phyloP scores from a whole-genome alignment of 2,797 vertebrate species.

The Takifugu ocellatus region DNA sequence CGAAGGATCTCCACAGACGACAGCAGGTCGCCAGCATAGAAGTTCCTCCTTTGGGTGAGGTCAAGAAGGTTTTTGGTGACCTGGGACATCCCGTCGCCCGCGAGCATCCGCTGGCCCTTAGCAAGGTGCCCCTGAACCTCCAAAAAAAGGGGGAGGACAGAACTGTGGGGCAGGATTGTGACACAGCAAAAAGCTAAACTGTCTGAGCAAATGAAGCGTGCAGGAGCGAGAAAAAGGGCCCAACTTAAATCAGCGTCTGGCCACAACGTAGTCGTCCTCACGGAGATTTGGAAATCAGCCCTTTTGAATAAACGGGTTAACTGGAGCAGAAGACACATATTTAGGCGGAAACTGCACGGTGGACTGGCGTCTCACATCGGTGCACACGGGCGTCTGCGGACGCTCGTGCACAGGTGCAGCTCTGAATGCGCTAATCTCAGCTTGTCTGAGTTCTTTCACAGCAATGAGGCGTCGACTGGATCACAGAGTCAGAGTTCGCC shows the following conservation, averaged over 20 bases:
- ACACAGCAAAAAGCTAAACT: conserved; percentile 42
- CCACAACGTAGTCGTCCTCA: conserved; percentile 49
- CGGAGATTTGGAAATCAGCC: conserved; percentile 66
- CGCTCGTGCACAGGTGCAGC: conserved; percentile 57
- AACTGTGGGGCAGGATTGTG: conserved; percentile 68
- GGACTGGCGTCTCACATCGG: conserved; percentile 64
- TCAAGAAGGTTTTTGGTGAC: conserved; percentile 96
- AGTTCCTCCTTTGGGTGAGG: conserved; percentile 96
- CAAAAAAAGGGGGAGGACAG: conserved; percentile 66
- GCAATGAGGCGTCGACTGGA: conserved; percentile 30
- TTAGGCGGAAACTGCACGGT: conserved; percentile 55
- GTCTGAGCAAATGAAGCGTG: neutral
- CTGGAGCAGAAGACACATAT: conserved; percentile 68
- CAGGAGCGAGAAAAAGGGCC: conserved; percentile 10
- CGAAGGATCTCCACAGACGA: conserved; percentile 97
- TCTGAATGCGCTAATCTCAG: conserved; percentile 44
- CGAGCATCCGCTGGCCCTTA: conserved; percentile 92
- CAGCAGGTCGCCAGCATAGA: conserved; percentile 95
- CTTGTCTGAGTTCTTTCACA: conserved; percentile 47
- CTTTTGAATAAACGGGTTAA: conserved; percentile 66
- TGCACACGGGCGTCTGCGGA: conserved; percentile 52
- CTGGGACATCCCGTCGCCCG: conserved; percentile 97
- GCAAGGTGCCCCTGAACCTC: conserved; percentile 98
- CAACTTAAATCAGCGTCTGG: conserved; percentile 47
- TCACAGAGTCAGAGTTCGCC: conserved; percentile 10